Evolutionary conservation across 2,888 invertebrate genomes (phyloP).

Genomic region (Ditula angustiorana): DNA sequence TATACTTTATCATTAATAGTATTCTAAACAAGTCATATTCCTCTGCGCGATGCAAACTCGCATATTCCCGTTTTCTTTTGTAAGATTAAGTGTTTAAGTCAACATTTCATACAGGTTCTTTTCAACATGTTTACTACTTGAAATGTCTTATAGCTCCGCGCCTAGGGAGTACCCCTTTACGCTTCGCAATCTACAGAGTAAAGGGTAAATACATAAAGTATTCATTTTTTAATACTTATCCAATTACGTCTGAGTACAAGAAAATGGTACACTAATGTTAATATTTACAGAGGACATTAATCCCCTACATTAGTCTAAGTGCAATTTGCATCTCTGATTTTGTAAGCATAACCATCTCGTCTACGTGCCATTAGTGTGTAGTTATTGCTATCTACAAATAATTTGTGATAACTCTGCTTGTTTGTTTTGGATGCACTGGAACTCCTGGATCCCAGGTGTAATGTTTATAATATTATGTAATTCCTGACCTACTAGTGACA

Average conservation of each 20-base stretch:
- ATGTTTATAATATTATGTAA: too few species aligned
- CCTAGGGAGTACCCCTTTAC: conserved; percentile 10
- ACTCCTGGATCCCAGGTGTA: too few species aligned
- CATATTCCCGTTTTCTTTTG: not conserved
- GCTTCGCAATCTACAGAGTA: conserved; percentile 23
- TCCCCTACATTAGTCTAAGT: not conserved
- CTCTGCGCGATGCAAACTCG: not conserved
- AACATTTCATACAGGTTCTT: conserved; percentile 3
- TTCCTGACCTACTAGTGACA: too few species aligned
- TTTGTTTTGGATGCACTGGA: too few species aligned
- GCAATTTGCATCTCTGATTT: not conserved
- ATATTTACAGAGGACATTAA: not conserved
- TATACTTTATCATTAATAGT: too few species aligned
- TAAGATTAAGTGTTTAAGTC: not conserved
- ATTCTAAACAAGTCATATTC: not conserved
- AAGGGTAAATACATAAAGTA: conserved; percentile 18
- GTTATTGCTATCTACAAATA: too few species aligned
- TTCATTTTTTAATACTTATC: conserved; percentile 23
- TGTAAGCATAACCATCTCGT: too few species aligned
- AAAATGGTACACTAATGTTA: not conserved
- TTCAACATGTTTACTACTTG: not conserved
- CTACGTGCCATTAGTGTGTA: too few species aligned
- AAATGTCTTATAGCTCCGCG: not conserved
- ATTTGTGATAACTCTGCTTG: too few species aligned
- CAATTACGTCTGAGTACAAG: not conserved